Base-by-base conservation (phyloP, 2,888 invertebrate genomes). In the Meiosimyza decipiens region DNA sequence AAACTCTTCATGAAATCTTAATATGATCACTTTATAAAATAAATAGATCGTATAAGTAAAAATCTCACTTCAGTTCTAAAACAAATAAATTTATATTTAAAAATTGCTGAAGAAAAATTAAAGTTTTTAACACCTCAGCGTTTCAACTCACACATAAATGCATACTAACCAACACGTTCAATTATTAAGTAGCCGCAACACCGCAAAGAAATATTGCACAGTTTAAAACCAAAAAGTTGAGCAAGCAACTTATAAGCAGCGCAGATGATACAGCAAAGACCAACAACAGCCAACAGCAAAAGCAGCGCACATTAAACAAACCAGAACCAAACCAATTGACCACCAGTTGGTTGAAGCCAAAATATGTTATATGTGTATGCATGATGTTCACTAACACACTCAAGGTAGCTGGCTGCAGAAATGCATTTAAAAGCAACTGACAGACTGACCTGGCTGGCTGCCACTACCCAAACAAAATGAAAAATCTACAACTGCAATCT, bases 201-300 rank as follows among this genome's bases (percentile, higher is more conserved):
- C 68, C 49, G 40, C 59, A 68, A 57, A 18, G 68, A 68, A 68
- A 68, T 68, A 59, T 59, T 68, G 68, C 59, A 50, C 59, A 68
- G 57, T 57, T 59, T 59, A 50, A 50, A 52, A 52, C n/a, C 28
- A 65, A 50, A 65, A 40, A 40, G 33, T n/a, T 51, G 64, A 63
- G 16, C 63, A 63, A 65, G 64, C 22, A 18, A 65, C 51, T 50
- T 51, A 28, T 52, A 15, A 33, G 63, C 40, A 11, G 49, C 63
- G 49, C 15, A 18, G 18, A 63, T 16, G 63, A 18, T 40, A 40
- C 40, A 40, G 40, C 6, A 40, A 40, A 40, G 40, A 40, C 22
- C 64, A 50, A 12, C 15, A 50, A 9, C 51, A 6, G 22, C 60
- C 33, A 11, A 62, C 40, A 62, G 22, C 15, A 33, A 60, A 60